These are phyloP conservation scores for Lethocerus indicus DNA, from an alignment of 1,140 invertebrate genomes.

Conservation along the genomic window DNA sequence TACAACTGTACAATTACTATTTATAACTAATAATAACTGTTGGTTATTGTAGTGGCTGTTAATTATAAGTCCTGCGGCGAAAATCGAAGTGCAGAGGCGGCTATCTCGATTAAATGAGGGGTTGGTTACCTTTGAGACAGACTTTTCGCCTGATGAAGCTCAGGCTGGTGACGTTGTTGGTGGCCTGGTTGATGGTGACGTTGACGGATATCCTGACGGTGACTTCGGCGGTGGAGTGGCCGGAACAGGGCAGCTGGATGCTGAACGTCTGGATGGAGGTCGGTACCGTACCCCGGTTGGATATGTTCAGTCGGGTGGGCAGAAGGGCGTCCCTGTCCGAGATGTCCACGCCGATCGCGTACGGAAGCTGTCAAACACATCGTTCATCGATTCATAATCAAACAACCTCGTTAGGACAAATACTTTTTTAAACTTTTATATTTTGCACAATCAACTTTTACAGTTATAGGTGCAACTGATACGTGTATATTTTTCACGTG, in stretches of 20 bases:
- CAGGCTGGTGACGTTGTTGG: constrained; percentile 52
- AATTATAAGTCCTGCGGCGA: too few species aligned
- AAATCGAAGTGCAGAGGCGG: too few species aligned
- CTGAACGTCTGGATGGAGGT: constrained; percentile 59
- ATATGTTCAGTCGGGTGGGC: constrained; percentile 64
- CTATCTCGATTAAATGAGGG: too few species aligned
- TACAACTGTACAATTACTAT: too few species aligned
- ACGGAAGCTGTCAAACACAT: constrained; percentile 57
- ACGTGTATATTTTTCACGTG: too few species aligned
- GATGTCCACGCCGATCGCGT: constrained; percentile 47
- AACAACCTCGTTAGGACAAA: too few species aligned
- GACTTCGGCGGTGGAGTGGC: constrained; percentile 60
- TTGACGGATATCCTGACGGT: constrained; percentile 68
- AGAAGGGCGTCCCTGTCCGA: constrained; percentile 45
- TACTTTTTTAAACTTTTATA: too few species aligned
- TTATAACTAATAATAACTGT: too few species aligned
- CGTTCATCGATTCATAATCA: too few species aligned
- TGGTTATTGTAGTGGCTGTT: too few species aligned
- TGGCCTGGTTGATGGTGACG: constrained; percentile 47
- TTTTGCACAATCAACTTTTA: too few species aligned
- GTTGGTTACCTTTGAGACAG: constrained; percentile 35
- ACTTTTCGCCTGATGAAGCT: constrained; percentile 71
- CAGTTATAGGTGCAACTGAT: too few species aligned
- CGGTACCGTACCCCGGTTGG: constrained; percentile 58
- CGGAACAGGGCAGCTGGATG: constrained; percentile 66